Percentiles rank a stretch among this genome's conserved stretches.
Evolutionary conservation across 2,797 vertebrate species (phyloP).

Genomic region (Picus viridis): DNA sequence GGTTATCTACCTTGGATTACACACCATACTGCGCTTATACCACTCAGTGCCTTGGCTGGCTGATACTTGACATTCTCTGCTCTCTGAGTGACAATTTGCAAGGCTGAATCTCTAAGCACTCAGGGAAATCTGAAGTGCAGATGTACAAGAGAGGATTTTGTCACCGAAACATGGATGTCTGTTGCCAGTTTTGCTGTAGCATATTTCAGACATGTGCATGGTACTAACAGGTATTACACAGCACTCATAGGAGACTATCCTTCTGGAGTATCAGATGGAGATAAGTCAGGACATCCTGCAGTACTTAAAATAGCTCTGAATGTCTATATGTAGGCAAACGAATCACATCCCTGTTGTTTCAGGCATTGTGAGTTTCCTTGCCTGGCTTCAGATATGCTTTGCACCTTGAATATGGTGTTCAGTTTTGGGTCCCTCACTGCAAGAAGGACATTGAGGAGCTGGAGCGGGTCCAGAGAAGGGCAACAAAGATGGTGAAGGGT

Average conservation of each 20-base stretch:
- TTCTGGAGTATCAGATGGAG: constrained; percentile 44
- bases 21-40: background rate
- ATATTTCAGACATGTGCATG: background rate
- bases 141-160: background rate
- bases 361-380: background rate
- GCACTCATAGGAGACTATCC: background rate
- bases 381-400: background rate
- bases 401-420: too few relatives aligned
- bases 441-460: too few relatives aligned
- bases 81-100: background rate
- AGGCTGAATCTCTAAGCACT: constrained; percentile 3
- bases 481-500: too few relatives aligned
- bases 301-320: constrained; percentile 9
- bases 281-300: background rate
- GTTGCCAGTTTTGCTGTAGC: background rate
- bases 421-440: too few relatives aligned
- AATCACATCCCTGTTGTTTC: background rate
- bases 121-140: background rate
- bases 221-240: constrained; percentile 20
- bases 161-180: constrained; percentile 10
- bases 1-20: background rate
- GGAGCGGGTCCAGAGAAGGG: too few relatives aligned
- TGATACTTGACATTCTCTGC: background rate
- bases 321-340: background rate
- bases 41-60: background rate